Evolutionary conservation across 2,113 vertebrate species (phyloP).

Genomic region (Philantomba maxwellii): DNA sequence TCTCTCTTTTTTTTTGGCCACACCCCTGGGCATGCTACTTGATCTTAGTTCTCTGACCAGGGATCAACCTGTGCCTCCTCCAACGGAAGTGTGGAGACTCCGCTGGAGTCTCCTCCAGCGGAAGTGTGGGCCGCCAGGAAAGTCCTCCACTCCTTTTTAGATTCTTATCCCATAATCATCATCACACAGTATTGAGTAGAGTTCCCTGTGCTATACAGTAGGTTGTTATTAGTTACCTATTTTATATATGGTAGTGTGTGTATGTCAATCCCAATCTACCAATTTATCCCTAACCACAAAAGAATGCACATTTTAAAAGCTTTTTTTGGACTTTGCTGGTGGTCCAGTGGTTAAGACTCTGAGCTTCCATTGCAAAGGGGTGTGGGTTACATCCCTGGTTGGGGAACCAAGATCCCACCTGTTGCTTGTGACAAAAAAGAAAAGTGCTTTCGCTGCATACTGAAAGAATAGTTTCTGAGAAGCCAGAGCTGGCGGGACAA

Average conservation of each 20-base stretch:
- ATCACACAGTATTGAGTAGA: neutral
- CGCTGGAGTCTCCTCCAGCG: no score
- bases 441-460: neutral
- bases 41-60: neutral
- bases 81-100: no score
- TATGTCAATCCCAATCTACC: neutral
- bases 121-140: rapidly evolving
- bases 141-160: neutral
- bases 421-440: neutral
- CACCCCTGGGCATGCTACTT: neutral
- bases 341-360: neutral
- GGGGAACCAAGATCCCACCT: neutral
- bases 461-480: neutral
- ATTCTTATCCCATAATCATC: neutral
- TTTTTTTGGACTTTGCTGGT: neutral
- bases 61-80: neutral
- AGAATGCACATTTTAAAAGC: neutral
- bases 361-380: neutral
- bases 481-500: neutral
- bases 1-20: neutral
- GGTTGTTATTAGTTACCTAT: neutral
- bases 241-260: neutral
- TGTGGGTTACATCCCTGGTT: neutral
- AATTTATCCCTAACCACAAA: neutral
- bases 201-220: neutral